Conservation (phyloP, 2,113 vertebrate genomes). For the Cephalopholis sonnerati region DNA sequence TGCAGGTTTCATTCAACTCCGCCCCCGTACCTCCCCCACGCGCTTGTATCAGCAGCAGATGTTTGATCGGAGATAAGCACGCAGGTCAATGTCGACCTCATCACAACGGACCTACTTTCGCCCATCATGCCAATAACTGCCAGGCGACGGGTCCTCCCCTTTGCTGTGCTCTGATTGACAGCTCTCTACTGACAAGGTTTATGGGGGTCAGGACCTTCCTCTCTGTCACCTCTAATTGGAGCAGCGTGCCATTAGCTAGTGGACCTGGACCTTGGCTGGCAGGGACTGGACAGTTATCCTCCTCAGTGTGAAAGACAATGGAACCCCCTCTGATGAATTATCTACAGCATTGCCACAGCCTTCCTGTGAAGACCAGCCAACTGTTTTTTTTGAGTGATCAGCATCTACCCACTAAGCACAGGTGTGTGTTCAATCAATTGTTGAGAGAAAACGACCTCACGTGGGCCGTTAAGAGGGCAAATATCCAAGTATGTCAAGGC, state of each 20-base stretch:
- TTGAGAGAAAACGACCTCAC: slow-evolving; percentile 50
- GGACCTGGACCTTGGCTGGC: slow-evolving; percentile 70
- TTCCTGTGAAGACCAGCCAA: slow-evolving; percentile 35
- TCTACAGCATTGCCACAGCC: slow-evolving; percentile 10
- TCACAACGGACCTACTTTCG: slow-evolving; percentile 57
- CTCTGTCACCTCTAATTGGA: slow-evolving; percentile 78
- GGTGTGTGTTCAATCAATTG: slow-evolving; percentile 68
- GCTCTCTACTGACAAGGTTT: slow-evolving; percentile 77
- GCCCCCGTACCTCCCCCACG: slow-evolving; percentile 27
- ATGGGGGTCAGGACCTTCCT: slow-evolving; percentile 78
- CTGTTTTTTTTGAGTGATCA: slow-evolving; percentile 59
- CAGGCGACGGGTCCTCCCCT: slow-evolving; percentile 67
- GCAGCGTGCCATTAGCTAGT: slow-evolving; percentile 61
- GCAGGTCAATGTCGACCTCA: slow-evolving; percentile 76
- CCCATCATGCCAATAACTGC: slow-evolving; percentile 72
- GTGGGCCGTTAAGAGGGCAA: slow-evolving; percentile 53
- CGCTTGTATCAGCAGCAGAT: slow-evolving; percentile 75
- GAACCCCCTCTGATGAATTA: slow-evolving; percentile 64
- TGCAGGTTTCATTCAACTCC: slow-evolving; percentile 49
- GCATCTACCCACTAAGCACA: slow-evolving; percentile 49
- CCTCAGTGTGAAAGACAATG: slow-evolving; percentile 54
- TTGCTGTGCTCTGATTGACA: slow-evolving; percentile 74
- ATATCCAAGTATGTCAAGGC: slow-evolving; percentile 66
- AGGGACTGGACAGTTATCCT: slow-evolving; percentile 46
- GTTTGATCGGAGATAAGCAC: slow-evolving; percentile 79